Evolutionary conservation across 2,888 invertebrate genomes (phyloP).

Genomic region (Tethea ocularis): DNA sequence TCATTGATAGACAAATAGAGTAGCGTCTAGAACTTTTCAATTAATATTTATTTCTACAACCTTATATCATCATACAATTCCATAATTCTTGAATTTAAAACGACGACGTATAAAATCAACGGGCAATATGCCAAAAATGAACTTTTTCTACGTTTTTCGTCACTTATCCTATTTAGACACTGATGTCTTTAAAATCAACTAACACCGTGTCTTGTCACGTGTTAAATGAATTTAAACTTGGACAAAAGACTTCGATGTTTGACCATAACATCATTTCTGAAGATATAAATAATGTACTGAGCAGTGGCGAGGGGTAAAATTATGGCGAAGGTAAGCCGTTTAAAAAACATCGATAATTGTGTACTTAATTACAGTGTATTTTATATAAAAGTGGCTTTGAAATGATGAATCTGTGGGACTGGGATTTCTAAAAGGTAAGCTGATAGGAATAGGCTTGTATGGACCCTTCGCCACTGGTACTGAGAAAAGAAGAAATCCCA

Average conservation of each 20-base stretch:
- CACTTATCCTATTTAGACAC: background rate
- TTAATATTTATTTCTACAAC: background rate
- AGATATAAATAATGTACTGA: no score
- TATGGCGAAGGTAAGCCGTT: no score
- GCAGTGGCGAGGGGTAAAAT: no score
- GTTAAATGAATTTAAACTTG: background rate
- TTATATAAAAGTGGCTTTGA: no score
- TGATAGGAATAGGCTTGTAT: no score
- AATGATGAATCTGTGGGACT: no score
- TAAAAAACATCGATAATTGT: no score
- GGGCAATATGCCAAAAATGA: background rate
- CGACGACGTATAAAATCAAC: background rate
- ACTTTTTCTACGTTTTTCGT: background rate
- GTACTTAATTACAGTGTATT: no score
- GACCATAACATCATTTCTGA: background rate
- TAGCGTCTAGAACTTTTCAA: background rate
- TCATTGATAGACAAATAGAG: constrained; percentile 4
- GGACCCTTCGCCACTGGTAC: no score
- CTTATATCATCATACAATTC: background rate
- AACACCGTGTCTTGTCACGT: background rate
- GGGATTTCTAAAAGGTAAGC: no score
- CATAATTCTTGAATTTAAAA: background rate
- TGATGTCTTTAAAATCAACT: background rate
- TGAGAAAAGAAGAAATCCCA: background rate
- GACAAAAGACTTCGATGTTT: background rate